Evolutionary conservation across 2,113 vertebrate species (phyloP).

Genomic region (Rhineura floridana): DNA sequence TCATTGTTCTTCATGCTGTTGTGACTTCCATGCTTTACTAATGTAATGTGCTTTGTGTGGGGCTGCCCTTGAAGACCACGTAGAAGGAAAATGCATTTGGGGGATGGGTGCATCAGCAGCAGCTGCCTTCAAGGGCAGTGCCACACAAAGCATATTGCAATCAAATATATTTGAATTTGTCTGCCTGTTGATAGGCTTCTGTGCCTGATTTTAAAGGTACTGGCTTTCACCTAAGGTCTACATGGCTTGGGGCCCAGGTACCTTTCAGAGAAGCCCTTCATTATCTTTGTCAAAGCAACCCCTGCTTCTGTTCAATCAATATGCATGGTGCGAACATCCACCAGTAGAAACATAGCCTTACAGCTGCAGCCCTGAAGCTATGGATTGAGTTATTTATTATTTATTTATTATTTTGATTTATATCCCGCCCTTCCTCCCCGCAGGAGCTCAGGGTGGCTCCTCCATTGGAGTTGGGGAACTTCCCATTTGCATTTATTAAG

Average conservation of each 20-base stretch:
- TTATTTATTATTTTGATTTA: too few species aligned
- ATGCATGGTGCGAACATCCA: background rate
- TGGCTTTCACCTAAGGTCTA: too few species aligned
- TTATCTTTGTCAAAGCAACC: background rate
- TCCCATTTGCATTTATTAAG: background rate
- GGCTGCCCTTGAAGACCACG: too few species aligned
- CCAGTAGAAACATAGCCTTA: background rate
- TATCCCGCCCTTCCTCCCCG: too few species aligned
- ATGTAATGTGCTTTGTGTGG: too few species aligned
- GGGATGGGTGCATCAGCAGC: too few species aligned
- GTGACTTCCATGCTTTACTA: background rate
- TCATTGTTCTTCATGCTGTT: background rate
- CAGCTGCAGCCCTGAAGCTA: background rate
- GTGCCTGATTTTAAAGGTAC: too few species aligned
- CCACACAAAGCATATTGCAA: background rate
- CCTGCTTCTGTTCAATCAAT: background rate
- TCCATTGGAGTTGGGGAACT: background rate
- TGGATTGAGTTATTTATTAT: background rate
- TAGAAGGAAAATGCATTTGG: background rate
- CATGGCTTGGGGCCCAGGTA: too few species aligned
- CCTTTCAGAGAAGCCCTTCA: too few species aligned
- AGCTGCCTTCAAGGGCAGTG: background rate
- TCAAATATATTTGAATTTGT: too few species aligned
- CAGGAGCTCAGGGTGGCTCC: too few species aligned
- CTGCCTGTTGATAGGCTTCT: background rate